A percentile compares a stretch with the other conserved stretches of the same genome.
Evolutionary conservation across 2,113 vertebrate genomes (phyloP).

Genomic region (Vidua macroura): DNA sequence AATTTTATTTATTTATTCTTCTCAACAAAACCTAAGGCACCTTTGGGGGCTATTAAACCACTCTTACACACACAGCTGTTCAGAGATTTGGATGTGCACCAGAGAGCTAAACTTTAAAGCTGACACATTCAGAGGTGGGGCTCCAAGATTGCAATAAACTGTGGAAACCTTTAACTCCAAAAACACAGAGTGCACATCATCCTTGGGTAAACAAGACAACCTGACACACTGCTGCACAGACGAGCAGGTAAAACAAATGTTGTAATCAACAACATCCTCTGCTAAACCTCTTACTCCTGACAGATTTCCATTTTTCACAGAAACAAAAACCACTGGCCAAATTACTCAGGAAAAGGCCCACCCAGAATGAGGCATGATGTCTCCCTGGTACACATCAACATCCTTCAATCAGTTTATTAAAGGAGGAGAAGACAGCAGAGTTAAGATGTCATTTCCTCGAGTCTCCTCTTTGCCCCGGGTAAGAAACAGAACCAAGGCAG

Average conservation of each 20-base stretch:
- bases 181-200: neutral
- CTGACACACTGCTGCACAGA: neutral
- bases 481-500: neutral
- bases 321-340: neutral
- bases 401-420: neutral
- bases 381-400: neutral
- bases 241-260: neutral
- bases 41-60: neutral
- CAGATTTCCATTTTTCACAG: neutral
- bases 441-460: neutral
- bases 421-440: neutral
- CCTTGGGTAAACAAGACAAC: neutral
- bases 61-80: neutral
- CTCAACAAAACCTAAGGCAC: neutral
- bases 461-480: neutral
- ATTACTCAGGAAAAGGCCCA: neutral
- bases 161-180: neutral
- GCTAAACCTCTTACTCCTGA: neutral
- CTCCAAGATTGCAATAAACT: neutral
- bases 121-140: neutral
- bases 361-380: neutral
- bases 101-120: neutral
- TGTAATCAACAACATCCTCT: neutral
- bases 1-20: neutral
- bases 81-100: neutral